Percentiles rank a stretch among this genome's conserved stretches.
These are phyloP conservation scores for Turnix velox DNA, from an alignment of 2,113 vertebrate genomes.

Conservation along the genomic window DNA sequence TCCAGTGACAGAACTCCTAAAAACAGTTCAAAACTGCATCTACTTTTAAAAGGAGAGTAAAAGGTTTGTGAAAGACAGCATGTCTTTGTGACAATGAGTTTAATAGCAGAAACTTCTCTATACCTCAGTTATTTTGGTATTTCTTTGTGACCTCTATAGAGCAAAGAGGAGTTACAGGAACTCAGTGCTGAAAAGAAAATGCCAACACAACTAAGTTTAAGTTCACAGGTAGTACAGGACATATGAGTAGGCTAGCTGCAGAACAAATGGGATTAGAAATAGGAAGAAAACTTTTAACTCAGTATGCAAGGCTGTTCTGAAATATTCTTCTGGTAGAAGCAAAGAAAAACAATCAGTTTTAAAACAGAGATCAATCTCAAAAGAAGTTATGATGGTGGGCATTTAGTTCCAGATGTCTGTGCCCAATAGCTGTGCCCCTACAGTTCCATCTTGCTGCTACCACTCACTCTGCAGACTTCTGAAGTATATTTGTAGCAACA, in stretches of 20 bases:
- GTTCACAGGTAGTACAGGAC: neutral
- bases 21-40: too few species aligned
- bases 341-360: neutral
- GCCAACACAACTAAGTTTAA: neutral
- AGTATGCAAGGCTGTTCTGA: neutral
- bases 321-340: neutral
- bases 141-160: neutral
- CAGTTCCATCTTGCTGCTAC: neutral
- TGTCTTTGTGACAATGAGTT: neutral
- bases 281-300: neutral
- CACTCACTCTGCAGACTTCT: neutral
- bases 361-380: neutral
- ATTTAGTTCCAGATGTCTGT: neutral
- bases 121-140: neutral
- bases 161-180: neutral
- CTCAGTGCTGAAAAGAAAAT: neutral
- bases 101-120: neutral
- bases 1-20: too few species aligned
- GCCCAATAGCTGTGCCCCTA: rapidly evolving
- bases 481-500: neutral
- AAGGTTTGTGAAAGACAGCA: neutral
- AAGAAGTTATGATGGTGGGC: neutral
- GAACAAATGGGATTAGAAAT: neutral
- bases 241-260: neutral
- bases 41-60: neutral